phyloP scores from a whole-genome alignment of 1,140 invertebrate species.

The Polypedilum vanderplanki region DNA sequence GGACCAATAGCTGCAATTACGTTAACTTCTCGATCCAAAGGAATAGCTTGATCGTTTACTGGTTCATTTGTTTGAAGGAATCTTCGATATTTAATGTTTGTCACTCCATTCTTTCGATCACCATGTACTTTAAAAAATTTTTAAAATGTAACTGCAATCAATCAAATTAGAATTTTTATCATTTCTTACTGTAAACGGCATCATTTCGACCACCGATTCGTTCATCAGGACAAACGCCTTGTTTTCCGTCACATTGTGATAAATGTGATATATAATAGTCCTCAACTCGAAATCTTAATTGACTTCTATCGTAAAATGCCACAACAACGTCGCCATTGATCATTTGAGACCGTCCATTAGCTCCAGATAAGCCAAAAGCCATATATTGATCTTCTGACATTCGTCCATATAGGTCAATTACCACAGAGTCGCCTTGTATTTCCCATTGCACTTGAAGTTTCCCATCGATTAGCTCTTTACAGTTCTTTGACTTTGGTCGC shows the following conservation, averaged over 20 bases:
- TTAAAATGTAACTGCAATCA: background rate
- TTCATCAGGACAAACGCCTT: conserved; percentile 78
- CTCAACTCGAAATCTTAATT: conserved; percentile 62
- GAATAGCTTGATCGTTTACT: conserved; percentile 60
- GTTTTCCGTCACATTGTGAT: conserved; percentile 73
- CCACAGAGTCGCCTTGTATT: conserved; percentile 61
- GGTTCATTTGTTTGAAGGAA: conserved; percentile 68
- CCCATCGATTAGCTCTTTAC: conserved; percentile 69
- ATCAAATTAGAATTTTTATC: background rate
- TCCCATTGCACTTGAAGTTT: conserved; percentile 76
- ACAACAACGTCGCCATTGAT: conserved; percentile 69
- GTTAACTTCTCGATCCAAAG: conserved; percentile 56
- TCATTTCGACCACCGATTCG: conserved; percentile 75
- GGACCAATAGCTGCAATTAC: conserved; percentile 85
- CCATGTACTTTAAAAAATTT: conserved; percentile 51
- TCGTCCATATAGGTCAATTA: conserved; percentile 66
- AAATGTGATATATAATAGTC: conserved; percentile 80
- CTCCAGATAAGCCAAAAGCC: conserved; percentile 76
- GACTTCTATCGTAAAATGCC: conserved; percentile 65
- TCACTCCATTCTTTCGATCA: conserved; percentile 68
- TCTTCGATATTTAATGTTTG: conserved; percentile 69
- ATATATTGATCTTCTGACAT: conserved; percentile 81
- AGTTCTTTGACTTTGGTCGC: conserved; percentile 56
- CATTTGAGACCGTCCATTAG: conserved; percentile 61
- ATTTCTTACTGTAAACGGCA: conserved; percentile 53